Percentiles rank a stretch among this genome's conserved stretches.
Conservation (phyloP, 2,113 vertebrate genomes). For the Lanius ludovicianus region DNA sequence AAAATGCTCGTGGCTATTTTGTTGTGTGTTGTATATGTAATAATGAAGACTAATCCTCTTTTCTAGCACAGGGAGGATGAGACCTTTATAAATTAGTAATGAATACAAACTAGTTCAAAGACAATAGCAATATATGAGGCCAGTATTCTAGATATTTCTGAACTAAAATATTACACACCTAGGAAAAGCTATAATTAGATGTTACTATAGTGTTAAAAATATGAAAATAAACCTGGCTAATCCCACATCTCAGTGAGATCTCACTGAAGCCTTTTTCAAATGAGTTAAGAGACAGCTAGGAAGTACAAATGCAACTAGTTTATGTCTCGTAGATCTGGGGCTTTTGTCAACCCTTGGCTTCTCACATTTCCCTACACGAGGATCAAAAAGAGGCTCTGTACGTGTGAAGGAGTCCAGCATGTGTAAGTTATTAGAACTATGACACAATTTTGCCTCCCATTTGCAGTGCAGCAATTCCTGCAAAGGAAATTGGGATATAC, state of each 20-base stretch:
- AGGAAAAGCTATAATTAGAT: neutral
- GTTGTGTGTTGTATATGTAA: neutral
- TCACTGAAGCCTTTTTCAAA: neutral
- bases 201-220: neutral
- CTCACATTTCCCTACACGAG: neutral
- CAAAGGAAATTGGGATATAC: neutral
- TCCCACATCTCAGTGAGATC: neutral
- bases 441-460: neutral
- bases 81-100: neutral
- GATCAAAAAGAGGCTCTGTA: neutral
- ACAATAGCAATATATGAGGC: neutral
- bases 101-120: neutral
- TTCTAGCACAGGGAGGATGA: neutral
- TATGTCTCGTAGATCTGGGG: neutral
- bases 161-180: neutral
- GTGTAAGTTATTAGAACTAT: neutral
- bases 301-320: neutral
- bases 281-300: neutral
- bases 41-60: slow-evolving; percentile 1
- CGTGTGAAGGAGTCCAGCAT: neutral
- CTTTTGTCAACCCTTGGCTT: neutral
- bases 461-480: neutral
- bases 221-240: neutral
- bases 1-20: neutral
- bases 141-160: neutral